Conservation (phyloP, 1,140 invertebrate genomes). For the Bactericera cockerelli region DNA sequence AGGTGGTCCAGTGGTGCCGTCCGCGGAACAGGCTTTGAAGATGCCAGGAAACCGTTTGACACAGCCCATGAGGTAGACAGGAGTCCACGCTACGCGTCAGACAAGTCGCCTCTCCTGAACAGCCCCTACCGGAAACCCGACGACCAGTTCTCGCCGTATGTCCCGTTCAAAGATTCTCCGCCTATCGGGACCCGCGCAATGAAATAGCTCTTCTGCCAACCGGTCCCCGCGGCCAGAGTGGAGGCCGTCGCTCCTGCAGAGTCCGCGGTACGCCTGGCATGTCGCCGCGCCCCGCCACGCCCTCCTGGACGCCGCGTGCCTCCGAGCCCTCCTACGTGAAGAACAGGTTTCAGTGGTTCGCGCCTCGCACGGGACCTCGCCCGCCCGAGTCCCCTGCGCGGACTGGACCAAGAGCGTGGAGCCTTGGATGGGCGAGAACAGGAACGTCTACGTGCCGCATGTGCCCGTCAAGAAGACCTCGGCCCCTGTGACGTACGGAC, state of each 20-base stretch:
- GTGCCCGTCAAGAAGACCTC: neutral
- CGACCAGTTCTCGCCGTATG: too few species aligned
- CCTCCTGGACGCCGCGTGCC: neutral
- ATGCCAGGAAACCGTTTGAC: neutral
- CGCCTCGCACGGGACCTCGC: neutral
- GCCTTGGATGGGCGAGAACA: conserved; percentile 4
- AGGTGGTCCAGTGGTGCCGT: too few species aligned
- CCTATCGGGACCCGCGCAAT: too few species aligned
- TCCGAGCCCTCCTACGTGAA: neutral
- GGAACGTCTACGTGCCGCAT: neutral
- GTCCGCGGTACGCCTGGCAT: neutral
- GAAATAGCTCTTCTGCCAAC: too few species aligned
- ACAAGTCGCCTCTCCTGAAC: neutral
- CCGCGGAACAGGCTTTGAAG: neutral
- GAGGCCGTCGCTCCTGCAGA: neutral
- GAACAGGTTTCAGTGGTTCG: neutral
- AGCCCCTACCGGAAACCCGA: neutral
- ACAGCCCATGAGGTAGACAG: neutral
- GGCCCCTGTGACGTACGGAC: neutral
- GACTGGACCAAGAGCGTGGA: neutral
- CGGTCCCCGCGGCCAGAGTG: neutral
- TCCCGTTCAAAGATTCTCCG: too few species aligned
- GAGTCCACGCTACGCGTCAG: neutral
- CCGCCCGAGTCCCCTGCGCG: neutral
- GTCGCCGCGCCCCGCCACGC: neutral